Evolutionary conservation across 1,140 invertebrate genomes (phyloP), one percentile per base, ranked within the genome.

Genomic region (Lepidostoma basale): DNA sequence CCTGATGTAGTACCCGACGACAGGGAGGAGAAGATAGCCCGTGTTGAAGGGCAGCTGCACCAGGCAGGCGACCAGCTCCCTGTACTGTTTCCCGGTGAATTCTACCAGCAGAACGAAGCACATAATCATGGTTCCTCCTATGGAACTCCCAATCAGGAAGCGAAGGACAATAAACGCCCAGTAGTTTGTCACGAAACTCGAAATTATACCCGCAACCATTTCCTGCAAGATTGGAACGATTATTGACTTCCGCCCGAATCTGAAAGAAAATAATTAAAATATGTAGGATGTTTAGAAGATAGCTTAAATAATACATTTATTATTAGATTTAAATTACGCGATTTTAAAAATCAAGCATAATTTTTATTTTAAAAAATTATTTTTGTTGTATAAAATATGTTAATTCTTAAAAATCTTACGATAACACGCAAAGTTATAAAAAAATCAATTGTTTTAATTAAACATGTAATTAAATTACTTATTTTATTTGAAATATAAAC

Each of bases 131-230:
- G 80, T 83, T 4, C 83, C 84, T 49, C 83, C 84, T 45, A 82
- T 81, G 9, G 82, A 78, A 33, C 82, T 18, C 20, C 81, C 85
- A 10, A 82, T 75, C 14, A 86, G 73, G 54, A 85, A 86, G 70
- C 85, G 81, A 1, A 85, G 75, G n/a, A 82, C 39, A 23, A 84
- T 66, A 69, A 88, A 89, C 6, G 81, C 67, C 74, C 79, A 79
- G 64, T 83, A 88, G 76, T 80, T 85, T 0, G 85, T 83, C 1
- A 79, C 78, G 56, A 84, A 83, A 36, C 85, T 81, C 12, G 82
- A 81, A 1, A 82, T 59, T 2, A 88, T 70, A 42, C 85, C 83
- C 5, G 83, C 77, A 2, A 80, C 62, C 1, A 85, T 77, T 70
- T 88, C 87, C 5, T 88, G 78, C 84, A 23, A 5, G 0, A 49